These are phyloP conservation scores for Cosmia pyralina DNA, from an alignment of 2,888 invertebrate genomes.

Conservation along the genomic window DNA sequence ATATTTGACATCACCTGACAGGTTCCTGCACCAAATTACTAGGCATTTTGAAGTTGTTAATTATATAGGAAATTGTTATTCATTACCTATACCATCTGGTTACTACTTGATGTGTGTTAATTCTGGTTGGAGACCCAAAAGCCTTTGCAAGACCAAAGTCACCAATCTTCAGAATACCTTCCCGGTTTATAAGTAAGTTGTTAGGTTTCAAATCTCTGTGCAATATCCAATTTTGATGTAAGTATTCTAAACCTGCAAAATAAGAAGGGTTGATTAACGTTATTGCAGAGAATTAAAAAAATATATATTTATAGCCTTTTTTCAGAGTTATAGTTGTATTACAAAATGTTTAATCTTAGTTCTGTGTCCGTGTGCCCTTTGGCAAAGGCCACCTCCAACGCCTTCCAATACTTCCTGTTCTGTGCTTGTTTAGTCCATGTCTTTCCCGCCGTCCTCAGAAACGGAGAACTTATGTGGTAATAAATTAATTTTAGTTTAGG, in stretches of 20 bases:
- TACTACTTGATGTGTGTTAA: conserved; percentile 99
- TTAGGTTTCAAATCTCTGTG: conserved; percentile 99
- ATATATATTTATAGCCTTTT: too few species aligned
- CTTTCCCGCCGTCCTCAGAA: too few species aligned
- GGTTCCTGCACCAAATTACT: neutral
- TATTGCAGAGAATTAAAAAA: neutral
- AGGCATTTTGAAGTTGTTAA: neutral
- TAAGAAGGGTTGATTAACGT: neutral
- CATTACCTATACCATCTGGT: conserved; percentile 96
- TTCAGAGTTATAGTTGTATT: too few species aligned
- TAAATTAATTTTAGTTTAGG: neutral
- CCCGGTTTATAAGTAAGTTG: conserved; percentile 97
- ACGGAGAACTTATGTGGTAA: neutral
- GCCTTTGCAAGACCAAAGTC: conserved; percentile 99
- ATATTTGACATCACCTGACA: neutral
- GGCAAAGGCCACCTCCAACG: too few species aligned
- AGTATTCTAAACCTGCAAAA: conserved; percentile 94
- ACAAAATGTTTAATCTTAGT: too few species aligned
- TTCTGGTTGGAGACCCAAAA: conserved; percentile 98
- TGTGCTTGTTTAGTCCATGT: too few species aligned
- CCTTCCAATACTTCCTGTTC: too few species aligned
- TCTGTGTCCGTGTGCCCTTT: too few species aligned
- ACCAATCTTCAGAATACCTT: conserved; percentile 98
- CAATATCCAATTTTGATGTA: conserved; percentile 98
- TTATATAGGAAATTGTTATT: neutral